Evolutionary conservation across 2,113 vertebrate species (phyloP).

Genomic region (Arvicanthis niloticus): DNA sequence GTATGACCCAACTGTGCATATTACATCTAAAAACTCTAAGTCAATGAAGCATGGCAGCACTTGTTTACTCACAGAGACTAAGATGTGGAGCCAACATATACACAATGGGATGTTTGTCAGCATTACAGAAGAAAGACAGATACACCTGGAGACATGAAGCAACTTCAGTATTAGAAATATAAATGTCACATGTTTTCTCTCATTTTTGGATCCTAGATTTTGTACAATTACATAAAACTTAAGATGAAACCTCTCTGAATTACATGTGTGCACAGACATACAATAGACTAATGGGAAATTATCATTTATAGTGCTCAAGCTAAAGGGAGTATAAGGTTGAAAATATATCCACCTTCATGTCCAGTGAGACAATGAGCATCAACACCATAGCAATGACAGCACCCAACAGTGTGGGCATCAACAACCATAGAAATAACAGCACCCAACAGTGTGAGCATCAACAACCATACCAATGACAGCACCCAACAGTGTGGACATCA

Average conservation of each 20-base stretch:
- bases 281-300: slow-evolving; percentile 19
- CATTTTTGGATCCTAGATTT: not conserved
- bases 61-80: not conserved
- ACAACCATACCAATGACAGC: too few relatives aligned
- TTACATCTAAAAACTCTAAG: too few relatives aligned
- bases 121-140: not conserved
- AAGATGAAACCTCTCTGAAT: not conserved
- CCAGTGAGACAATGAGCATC: not conserved
- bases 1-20: not conserved
- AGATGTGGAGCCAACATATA: not conserved
- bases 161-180: not conserved
- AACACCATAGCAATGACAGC: slow-evolving; percentile 10
- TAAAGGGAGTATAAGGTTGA: not conserved
- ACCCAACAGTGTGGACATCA: too few relatives aligned
- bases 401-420: slow-evolving; percentile 46
- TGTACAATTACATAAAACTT: not conserved
- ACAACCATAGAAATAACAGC: not conserved
- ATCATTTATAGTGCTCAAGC: not conserved
- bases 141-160: not conserved
- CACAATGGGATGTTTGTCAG: not conserved
- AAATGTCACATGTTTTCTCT: not conserved
- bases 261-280: not conserved
- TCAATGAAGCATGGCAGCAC: not conserved
- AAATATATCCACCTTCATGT: not conserved
- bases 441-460: too few relatives aligned